A percentile compares a stretch with the other conserved stretches of the same genome.
Conservation (phyloP, 2,888 invertebrate species). For the Tetranychus piercei region DNA sequence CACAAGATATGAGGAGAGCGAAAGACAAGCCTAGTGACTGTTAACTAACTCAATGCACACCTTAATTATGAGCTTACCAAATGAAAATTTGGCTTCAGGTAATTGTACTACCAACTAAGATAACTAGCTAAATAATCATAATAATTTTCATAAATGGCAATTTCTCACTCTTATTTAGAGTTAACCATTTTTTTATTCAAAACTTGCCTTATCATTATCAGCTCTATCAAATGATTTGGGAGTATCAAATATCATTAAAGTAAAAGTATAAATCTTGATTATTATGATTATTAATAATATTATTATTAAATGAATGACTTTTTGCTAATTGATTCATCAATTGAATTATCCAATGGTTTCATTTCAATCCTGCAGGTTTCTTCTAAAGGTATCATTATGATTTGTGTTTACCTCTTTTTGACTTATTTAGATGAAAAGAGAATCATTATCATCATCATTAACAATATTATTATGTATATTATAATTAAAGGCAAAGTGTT, state of each 20-base stretch:
- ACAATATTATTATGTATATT: no score
- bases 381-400: background rate
- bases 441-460: no score
- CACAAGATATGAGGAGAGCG: background rate
- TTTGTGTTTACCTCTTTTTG: background rate
- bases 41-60: background rate
- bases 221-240: background rate
- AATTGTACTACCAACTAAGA: background rate
- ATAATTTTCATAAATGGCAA: background rate
- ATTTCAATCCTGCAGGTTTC: no score
- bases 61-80: background rate
- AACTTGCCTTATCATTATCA: background rate
- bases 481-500: no score
- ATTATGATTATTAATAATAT: background rate
- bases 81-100: background rate
- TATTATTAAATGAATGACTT: background rate
- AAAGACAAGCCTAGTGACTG: background rate
- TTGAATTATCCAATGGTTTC: no score
- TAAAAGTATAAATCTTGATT: background rate
- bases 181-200: no score
- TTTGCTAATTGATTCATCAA: background rate
- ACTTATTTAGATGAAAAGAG: no score
- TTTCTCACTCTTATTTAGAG: background rate
- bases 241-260: conserved; percentile 1
- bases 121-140: background rate